These are phyloP conservation scores for Parazoanthus darwini DNA, from an alignment of 92 coral and sea anemone genomes.

Conservation along the genomic window DNA sequence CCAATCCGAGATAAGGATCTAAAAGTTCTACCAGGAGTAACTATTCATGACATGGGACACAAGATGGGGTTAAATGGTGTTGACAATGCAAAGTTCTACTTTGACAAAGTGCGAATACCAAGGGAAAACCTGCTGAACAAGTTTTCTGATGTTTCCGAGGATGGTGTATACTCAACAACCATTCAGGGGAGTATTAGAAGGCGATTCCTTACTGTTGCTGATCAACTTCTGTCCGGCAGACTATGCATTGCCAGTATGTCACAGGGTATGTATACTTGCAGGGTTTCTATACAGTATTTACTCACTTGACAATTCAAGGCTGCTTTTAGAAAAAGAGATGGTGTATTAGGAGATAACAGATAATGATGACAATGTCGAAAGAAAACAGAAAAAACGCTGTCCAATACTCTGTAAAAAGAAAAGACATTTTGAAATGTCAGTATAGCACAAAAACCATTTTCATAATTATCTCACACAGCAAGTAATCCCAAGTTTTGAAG, in stretches of 20 bases:
- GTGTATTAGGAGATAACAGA: too few species aligned
- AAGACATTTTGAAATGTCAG: too few species aligned
- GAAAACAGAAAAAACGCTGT: too few species aligned
- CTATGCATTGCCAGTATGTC: constrained; percentile 89
- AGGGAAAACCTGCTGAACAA: constrained; percentile 85
- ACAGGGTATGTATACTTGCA: constrained; percentile 53
- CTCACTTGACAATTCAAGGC: too few species aligned
- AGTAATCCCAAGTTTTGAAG: too few species aligned
- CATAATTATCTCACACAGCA: too few species aligned
- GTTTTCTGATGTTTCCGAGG: constrained; percentile 83
- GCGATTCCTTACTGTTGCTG: constrained; percentile 88
- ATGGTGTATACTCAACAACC: constrained; percentile 73
- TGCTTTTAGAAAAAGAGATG: too few species aligned
- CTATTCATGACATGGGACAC: constrained; percentile 92
- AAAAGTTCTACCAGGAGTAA: constrained; percentile 71
- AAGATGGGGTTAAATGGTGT: constrained; percentile 93
- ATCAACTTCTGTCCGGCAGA: constrained; percentile 89
- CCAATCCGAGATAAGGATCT: constrained; percentile 86
- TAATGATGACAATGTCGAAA: too few species aligned
- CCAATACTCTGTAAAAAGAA: too few species aligned
- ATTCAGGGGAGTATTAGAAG: constrained; percentile 73
- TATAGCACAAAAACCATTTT: too few species aligned
- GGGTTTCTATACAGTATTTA: too few species aligned
- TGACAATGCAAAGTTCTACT: constrained; percentile 89
- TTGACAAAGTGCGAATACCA: constrained; percentile 86